Evolutionary conservation across 1,140 invertebrate species (phyloP).

Genomic region (Manduca sexta): DNA sequence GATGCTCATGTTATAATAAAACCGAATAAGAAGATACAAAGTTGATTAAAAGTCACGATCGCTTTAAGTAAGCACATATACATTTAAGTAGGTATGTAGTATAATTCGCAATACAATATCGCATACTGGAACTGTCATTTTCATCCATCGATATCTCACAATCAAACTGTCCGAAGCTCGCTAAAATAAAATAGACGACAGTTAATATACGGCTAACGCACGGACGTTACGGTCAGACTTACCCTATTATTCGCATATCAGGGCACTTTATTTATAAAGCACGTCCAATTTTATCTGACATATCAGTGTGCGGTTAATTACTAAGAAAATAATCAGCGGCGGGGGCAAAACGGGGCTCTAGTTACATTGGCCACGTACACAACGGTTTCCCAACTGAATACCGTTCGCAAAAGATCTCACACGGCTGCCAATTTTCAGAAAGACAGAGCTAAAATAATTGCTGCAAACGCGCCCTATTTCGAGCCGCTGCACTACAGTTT

Average conservation of each 20-base stretch:
- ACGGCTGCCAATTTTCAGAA: conserved; percentile 72
- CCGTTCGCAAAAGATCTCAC: conserved; percentile 62
- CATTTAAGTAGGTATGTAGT: too few species aligned
- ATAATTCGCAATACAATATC: too few species aligned
- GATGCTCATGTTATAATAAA: too few species aligned
- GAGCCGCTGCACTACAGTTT: conserved; percentile 53
- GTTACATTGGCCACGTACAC: conserved; percentile 35
- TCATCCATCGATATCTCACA: too few species aligned
- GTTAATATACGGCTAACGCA: conserved; percentile 1
- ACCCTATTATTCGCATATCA: conserved; percentile 58
- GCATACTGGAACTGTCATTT: too few species aligned
- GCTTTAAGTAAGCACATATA: too few species aligned
- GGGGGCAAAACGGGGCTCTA: conserved; percentile 40
- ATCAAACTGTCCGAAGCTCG: background rate
- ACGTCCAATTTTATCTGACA: conserved; percentile 38
- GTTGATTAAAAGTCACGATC: too few species aligned
- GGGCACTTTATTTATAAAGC: conserved; percentile 62
- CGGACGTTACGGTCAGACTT: conserved; percentile 35
- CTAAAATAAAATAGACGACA: conserved; percentile 1
- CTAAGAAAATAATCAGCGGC: conserved; percentile 8
- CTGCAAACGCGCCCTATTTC: conserved; percentile 70
- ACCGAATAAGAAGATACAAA: too few species aligned
- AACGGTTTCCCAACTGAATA: conserved; percentile 70
- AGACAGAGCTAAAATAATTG: conserved; percentile 72
- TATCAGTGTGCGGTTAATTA: conserved; percentile 27